Base-by-base conservation (phyloP, 1,140 invertebrate genomes). In the Diorhabda elongata region DNA sequence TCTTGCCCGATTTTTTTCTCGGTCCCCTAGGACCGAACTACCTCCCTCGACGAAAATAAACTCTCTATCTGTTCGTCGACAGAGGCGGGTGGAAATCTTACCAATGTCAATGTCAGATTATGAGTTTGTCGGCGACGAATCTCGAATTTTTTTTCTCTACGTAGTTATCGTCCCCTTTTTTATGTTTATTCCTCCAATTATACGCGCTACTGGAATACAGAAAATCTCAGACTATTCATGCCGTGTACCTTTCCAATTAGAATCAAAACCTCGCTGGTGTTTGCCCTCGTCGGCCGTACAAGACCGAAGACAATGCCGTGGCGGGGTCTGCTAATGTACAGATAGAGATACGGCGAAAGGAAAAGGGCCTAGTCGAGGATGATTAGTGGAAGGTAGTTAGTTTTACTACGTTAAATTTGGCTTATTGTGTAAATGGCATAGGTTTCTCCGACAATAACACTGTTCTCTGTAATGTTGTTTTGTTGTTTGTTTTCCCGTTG, bases 301-400 rank as follows among this genome's bases (percentile, higher is more conserved):
- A 52, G 47, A n/a, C 47, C 47, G 6, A n/a, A 52, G 47, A 52
- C 47, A 52, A 52, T 52, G 47, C 47, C 26, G 26, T 26, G 47
- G 47, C n/a, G n/a, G 47, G 47, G 47, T n/a, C 47, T 52, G n/a
- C 6, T 6, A 52, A n/a, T n/a, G n/a, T 52, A n/a, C n/a, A 52
- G 47, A 52, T 52, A 52, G 47, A 52, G 47, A 52, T 52, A 52
- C 47, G 47, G 47, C 47, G n/a, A 52, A 52, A n/a, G 47, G 6
- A 52, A 52, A 52, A 52, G 47, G 47, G 47, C 47, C 47, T 52
- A 52, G 47, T 52, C 2, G 47, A 52, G 47, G 47, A 52, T 52
- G 47, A 52, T 52, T 52, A 52, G 47, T 52, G 47, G 47, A 52
- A n/a, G 47, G 47, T 52, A 52, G 47, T 52, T 52, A 52, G 47